These are phyloP conservation scores for Nomada ruficornis DNA, from an alignment of 2,888 invertebrate species.

Conservation along the genomic window DNA sequence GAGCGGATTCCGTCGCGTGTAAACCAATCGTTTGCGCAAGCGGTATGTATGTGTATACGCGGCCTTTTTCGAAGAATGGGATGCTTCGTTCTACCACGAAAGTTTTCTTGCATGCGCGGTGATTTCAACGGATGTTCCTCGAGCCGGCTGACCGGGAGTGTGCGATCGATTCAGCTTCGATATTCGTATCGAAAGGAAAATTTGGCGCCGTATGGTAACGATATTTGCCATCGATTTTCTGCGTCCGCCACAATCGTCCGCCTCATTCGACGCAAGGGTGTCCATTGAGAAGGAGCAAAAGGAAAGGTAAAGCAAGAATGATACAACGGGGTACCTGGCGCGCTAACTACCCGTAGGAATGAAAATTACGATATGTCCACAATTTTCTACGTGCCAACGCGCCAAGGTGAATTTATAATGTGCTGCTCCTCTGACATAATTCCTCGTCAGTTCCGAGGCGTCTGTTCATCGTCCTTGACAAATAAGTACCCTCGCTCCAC, in stretches of 20 bases:
- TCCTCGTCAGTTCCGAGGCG: slow-evolving; percentile 70
- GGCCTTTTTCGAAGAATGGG: slow-evolving; percentile 34
- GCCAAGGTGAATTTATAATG: slow-evolving; percentile 73
- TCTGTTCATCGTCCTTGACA: slow-evolving; percentile 70
- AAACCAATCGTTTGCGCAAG: slow-evolving; percentile 64
- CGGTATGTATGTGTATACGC: slow-evolving; percentile 11
- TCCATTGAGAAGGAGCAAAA: neutral
- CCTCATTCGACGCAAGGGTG: too few species aligned
- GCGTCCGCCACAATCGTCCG: too few species aligned
- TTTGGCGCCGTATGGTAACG: neutral
- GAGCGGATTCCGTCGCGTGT: slow-evolving; percentile 66
- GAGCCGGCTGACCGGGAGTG: neutral
- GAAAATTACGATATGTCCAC: slow-evolving; percentile 56
- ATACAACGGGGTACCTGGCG: neutral
- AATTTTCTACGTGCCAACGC: slow-evolving; percentile 67
- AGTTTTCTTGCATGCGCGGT: slow-evolving; percentile 29
- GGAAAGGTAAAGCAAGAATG: neutral
- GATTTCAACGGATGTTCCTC: slow-evolving; percentile 32
- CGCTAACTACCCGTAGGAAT: slow-evolving; percentile 20
- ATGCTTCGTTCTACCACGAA: slow-evolving; percentile 7
- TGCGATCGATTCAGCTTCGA: neutral
- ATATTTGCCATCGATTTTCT: neutral
- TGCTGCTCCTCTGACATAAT: slow-evolving; percentile 73
- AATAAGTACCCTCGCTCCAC: slow-evolving; percentile 68
- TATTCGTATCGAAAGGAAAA: slow-evolving; percentile 1